Base-by-base conservation (phyloP, 2,113 vertebrate species). In the Synchiropus splendidus region DNA sequence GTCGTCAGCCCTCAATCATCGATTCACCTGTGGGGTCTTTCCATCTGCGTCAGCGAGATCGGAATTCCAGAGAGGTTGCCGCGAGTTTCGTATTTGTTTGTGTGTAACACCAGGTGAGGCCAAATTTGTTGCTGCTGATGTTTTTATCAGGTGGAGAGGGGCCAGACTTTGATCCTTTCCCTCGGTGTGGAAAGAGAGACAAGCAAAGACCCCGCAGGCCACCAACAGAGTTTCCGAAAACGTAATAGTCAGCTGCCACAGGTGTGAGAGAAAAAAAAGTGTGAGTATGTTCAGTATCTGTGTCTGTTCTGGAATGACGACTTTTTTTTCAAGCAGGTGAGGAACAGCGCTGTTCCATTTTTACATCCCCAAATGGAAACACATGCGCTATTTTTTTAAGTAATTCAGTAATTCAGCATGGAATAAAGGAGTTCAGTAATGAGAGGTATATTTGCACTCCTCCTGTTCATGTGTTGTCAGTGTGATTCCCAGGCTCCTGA, bases 121-220 rank as follows among this genome's bases (percentile, higher is more conserved):
- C 18, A 70, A 67, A 75, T 71, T 55, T 71, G 74, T 69, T 69
- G 45, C 33, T 48, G 37, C 13, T 73, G 58, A 64, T 58, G 52
- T 49, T 48, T 64, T 61, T 53, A 53, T 54, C 42, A 57, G 37
- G 58, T 42, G 30, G 49, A 48, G 21, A 36, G 44, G 12, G 13
- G 13, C 39, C 1, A 10, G 4, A 30, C 54, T 67, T 72, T 64
- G 58, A 75, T 74, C 57, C 50, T 53, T 66, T 45, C 32, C 15
- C 13, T 51, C 37, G 15, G 36, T 46, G 49, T 16, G 16, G 42
- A 54, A 49, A 60, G 54, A 48, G 12, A 58, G 55, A 45, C 11
- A 45, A 35, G 52, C 40, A 63, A 17, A 50, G 6, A 51, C 30
- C 69, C 27, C 51, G 42, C 18, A 38, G 57, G 68, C 58, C 35